phyloP scores from a whole-genome alignment of 2,797 vertebrate species.

The Cirrhinus mrigala region DNA sequence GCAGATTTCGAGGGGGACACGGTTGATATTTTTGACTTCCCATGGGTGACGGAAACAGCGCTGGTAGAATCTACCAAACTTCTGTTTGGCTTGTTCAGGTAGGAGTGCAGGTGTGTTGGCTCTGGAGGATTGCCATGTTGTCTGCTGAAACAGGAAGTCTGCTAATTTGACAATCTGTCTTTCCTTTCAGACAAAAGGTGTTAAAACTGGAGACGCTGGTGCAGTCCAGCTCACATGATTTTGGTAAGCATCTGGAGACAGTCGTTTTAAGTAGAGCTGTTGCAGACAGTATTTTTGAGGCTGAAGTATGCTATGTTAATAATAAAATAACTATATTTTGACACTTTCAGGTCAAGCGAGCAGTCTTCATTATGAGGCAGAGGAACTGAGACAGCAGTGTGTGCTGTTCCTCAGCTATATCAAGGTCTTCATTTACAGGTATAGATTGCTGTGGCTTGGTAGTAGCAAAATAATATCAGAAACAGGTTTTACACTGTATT shows the following conservation, averaged over 20 bases:
- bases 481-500: background rate
- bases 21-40: conserved; percentile 91
- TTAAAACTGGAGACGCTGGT: conserved; percentile 86
- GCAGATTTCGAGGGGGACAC: conserved; percentile 87
- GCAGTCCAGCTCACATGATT: conserved; percentile 85
- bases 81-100: conserved; percentile 94
- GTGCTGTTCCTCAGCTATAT: conserved; percentile 91
- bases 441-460: background rate
- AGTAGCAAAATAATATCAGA: background rate
- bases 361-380: conserved; percentile 88
- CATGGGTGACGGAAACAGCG: conserved; percentile 93
- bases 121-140: conserved; percentile 48
- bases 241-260: conserved; percentile 83
- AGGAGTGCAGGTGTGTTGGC: conserved; percentile 52
- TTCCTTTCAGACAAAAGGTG: conserved; percentile 86
- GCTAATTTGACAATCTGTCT: conserved; percentile 58
- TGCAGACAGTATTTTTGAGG: background rate
- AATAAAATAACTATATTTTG: conserved; percentile 23
- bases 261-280: background rate
- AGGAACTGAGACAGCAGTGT: conserved; percentile 87
- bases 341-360: conserved; percentile 84
- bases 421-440: conserved; percentile 96
- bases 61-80: conserved; percentile 88
- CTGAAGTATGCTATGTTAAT: background rate
- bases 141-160: conserved; percentile 45